A percentile compares a stretch with the other conserved stretches of the same genome.
These are phyloP conservation scores for Tupaia chinensis DNA, from an alignment of 2,113 vertebrate species.

Conservation along the genomic window DNA sequence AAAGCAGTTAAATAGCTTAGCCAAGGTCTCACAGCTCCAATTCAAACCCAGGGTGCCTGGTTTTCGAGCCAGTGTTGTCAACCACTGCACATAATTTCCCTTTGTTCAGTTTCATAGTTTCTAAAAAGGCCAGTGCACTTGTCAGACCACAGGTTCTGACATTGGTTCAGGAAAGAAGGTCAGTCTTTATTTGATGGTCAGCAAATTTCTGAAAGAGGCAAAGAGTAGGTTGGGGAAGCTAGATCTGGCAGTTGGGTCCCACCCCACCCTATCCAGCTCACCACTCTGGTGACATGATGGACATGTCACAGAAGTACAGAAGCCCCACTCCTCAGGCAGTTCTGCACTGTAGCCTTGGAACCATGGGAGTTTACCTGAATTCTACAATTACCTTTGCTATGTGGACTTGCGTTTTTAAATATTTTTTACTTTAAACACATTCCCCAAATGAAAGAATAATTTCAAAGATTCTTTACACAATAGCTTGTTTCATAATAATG, in stretches of 20 bases:
- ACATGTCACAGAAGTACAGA: neutral
- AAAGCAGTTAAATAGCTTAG: neutral
- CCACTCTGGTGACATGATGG: neutral
- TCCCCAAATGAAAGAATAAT: slow-evolving; percentile 37
- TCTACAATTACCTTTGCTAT: slow-evolving; percentile 43
- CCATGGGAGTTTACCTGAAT: neutral
- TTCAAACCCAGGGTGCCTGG: slow-evolving; percentile 2
- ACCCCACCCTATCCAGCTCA: neutral
- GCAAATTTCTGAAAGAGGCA: neutral
- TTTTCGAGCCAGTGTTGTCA: neutral
- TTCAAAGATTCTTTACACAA: slow-evolving; percentile 41
- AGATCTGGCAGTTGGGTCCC: neutral
- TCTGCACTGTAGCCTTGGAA: neutral
- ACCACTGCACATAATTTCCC: neutral
- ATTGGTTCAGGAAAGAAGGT: neutral
- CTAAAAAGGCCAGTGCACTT: neutral
- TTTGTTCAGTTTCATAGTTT: neutral
- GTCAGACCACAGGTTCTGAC: neutral
- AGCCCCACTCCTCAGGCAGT: neutral
- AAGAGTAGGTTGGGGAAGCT: neutral
- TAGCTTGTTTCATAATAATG: slow-evolving; percentile 1
- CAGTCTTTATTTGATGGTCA: neutral
- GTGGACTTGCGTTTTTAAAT: neutral
- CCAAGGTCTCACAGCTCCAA: neutral
- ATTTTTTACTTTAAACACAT: slow-evolving; percentile 27